A percentile compares a stretch with the other conserved stretches of the same genome.
Evolutionary conservation across 2,797 vertebrate genomes (phyloP).

Genomic region (Coregonus sp.): DNA sequence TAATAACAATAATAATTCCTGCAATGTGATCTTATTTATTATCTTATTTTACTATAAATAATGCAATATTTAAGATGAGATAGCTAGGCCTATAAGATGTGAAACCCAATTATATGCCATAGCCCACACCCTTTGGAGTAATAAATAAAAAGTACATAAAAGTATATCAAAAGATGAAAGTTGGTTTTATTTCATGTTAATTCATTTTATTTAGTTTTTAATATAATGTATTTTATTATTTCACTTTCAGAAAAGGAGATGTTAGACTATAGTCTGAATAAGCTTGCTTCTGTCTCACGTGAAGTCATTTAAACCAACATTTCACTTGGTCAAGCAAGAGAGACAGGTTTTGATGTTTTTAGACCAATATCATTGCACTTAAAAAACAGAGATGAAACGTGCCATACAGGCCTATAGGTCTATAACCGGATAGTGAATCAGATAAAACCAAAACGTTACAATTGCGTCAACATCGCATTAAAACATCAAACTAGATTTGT

Average conservation of each 20-base stretch:
- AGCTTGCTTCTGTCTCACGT: background rate
- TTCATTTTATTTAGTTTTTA: background rate
- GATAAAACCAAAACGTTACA: background rate
- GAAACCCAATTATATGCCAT: background rate
- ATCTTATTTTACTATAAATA: background rate
- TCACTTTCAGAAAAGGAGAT: background rate
- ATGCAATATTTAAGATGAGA: background rate
- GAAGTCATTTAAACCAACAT: background rate
- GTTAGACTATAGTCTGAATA: background rate
- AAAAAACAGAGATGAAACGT: background rate
- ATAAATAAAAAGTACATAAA: background rate
- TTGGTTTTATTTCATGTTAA: too few relatives aligned
- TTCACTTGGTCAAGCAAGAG: background rate
- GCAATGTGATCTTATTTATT: background rate
- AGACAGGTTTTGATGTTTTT: background rate
- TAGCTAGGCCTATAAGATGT: background rate
- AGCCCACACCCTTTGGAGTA: background rate
- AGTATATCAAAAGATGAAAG: too few relatives aligned
- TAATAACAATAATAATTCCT: background rate
- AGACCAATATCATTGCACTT: background rate
- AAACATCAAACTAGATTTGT: background rate
- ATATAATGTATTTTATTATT: background rate
- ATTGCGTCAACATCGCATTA: background rate
- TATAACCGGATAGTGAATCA: background rate
- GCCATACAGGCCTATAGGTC: background rate